Conservation (phyloP, 23 tunicate genomes). For the Styela clava region DNA sequence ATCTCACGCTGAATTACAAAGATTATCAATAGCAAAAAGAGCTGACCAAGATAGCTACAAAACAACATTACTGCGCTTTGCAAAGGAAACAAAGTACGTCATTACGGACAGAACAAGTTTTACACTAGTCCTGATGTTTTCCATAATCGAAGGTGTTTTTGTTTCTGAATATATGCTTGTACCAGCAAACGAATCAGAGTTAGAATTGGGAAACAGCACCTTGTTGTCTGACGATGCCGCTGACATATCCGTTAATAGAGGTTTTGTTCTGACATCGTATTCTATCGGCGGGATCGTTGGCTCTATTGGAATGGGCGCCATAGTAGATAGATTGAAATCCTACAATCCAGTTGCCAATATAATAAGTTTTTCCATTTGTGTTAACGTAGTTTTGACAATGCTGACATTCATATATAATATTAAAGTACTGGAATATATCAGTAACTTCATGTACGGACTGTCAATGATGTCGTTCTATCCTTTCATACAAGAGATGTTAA, state of each 20-base stretch:
- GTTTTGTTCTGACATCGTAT: neutral
- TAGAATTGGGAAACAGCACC: neutral
- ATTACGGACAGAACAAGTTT: neutral
- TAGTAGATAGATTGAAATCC: neutral
- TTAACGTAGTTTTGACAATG: neutral
- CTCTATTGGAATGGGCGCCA: neutral
- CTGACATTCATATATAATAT: neutral
- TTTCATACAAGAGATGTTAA: neutral
- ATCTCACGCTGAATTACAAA: neutral
- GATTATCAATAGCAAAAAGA: neutral
- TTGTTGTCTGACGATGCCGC: neutral
- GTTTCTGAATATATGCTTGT: conserved; percentile 2
- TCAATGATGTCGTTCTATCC: neutral
- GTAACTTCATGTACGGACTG: neutral
- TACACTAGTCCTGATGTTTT: neutral
- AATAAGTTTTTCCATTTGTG: neutral
- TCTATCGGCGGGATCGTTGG: conserved; percentile 6
- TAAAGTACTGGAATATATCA: neutral
- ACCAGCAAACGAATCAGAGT: neutral
- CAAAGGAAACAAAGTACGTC: neutral
- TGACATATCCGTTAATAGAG: neutral
- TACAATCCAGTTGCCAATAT: neutral
- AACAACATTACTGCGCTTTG: neutral
- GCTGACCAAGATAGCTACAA: neutral
- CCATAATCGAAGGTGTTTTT: neutral